These are phyloP conservation scores for Xestia ashworthii DNA, from an alignment of 2,888 invertebrate species.

Conservation along the genomic window DNA sequence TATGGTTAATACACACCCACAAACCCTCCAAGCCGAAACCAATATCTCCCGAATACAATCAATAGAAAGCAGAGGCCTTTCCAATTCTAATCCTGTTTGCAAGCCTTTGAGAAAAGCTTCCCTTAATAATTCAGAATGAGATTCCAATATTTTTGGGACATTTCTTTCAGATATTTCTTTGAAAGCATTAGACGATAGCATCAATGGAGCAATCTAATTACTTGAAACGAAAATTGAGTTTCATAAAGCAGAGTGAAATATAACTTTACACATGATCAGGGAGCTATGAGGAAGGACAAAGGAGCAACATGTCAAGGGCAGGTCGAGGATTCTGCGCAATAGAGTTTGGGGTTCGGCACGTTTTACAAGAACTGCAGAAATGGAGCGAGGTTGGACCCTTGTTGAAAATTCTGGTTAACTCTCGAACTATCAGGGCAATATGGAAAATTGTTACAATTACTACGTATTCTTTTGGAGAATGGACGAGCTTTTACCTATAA, in stretches of 20 bases:
- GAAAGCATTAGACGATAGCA: neutral
- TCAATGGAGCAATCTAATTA: conserved; percentile 26
- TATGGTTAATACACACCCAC: neutral
- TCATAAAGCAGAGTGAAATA: conserved; percentile 46
- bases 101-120: conserved; percentile 38
- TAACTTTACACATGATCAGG: conserved; percentile 59
- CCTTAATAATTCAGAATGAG: conserved; percentile 30
- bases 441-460: conserved; percentile 9
- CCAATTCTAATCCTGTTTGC: conserved; percentile 41
- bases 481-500: neutral
- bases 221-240: conserved; percentile 1
- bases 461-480: conserved; percentile 3
- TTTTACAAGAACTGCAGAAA: conserved; percentile 67
- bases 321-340: conserved; percentile 89
- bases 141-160: conserved; percentile 26
- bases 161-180: conserved; percentile 11
- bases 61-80: conserved; percentile 30
- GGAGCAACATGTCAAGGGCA: conserved; percentile 87
- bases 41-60: conserved; percentile 39
- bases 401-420: conserved; percentile 44
- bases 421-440: conserved; percentile 23
- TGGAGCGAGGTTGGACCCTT: conserved; percentile 70
- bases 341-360: conserved; percentile 57
- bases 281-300: conserved; percentile 80
- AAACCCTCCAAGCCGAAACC: conserved; percentile 18